Base-by-base conservation (phyloP, 1,140 invertebrate genomes). In the Thaumatotibia leucotreta region DNA sequence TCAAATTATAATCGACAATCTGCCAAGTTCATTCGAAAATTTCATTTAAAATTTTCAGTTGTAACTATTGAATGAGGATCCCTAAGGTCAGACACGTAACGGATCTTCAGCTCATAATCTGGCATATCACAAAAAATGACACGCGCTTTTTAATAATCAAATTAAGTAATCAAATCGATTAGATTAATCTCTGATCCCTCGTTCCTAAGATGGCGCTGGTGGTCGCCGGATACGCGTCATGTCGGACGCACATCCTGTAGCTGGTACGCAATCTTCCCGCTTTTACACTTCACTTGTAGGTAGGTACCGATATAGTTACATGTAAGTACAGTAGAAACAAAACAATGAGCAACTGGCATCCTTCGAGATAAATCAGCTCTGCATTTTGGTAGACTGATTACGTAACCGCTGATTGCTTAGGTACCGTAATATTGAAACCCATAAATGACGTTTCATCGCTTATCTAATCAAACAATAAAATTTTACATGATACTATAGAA, bases 161-260 rank as follows among this genome's bases (percentile, higher is more conserved):
- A 70, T 72, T 70, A 75, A 63, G 62, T 67, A 61, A 64, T 73
- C 68, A 67, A 70, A 73, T 75, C 66, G 65, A 68, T 45, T 17
- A 5, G 39, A 45, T 45, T 45, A 45, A 45, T 45, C 39, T 45
- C 39, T 6, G 39, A 45, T 45, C 39, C 64, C 63, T 45, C 63
- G 65, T 69, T 68, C 63, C 73, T 72, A 81, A 81, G 79, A 83
- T 80, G 82, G 78, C 64, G 73, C 73, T 72, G 79, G 68, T 70
- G 68, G 65, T 62, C 68, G 63, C 75, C 79, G 86, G 86, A 88
- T 77, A 73, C 76, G 75, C 84, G 84, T 89, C 84, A 89, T 69
- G 74, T 84, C 83, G 74, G 79, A 88, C 85, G 84, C 80, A 86
- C 83, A 86, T 89, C 85, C 85, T 58, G 49, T 63, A 80, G 79